Evolutionary conservation across 2,113 vertebrate genomes (phyloP).

Genomic region (Scalopus aquaticus): DNA sequence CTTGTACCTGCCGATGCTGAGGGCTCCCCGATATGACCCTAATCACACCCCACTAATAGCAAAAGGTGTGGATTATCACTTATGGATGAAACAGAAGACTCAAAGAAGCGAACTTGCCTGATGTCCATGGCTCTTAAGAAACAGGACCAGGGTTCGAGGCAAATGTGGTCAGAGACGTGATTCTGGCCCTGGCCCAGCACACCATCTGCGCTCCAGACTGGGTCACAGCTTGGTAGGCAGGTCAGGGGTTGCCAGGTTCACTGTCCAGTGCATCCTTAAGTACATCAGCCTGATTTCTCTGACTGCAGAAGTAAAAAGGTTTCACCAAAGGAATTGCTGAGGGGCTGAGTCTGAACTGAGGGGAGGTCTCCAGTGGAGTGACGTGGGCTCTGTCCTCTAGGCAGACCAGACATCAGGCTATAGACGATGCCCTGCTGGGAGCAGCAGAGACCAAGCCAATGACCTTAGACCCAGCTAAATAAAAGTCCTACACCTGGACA

Average conservation of each 20-base stretch:
- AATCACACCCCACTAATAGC: fast-evolving
- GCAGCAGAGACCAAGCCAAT: neutral
- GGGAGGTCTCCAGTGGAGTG: neutral
- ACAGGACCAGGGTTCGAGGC: neutral
- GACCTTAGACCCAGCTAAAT: neutral
- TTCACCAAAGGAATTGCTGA: no score
- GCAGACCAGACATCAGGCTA: fast-evolving
- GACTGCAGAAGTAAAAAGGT: neutral
- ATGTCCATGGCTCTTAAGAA: neutral
- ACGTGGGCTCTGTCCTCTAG: neutral
- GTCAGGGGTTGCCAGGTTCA: fast-evolving
- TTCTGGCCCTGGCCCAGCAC: no score
- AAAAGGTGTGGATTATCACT: neutral
- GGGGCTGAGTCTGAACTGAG: no score
- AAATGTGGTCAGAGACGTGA: fast-evolving
- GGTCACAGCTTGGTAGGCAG: fast-evolving
- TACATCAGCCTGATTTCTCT: neutral
- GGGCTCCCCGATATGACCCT: neutral
- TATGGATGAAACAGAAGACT: fast-evolving
- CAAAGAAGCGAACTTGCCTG: neutral
- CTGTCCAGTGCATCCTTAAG: fast-evolving
- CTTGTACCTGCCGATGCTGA: neutral
- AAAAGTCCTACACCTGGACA: no score
- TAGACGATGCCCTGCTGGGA: neutral
- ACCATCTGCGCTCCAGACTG: fast-evolving